These are phyloP conservation scores for Chloebia gouldiae DNA, from an alignment of 2,113 vertebrate genomes.

Conservation along the genomic window DNA sequence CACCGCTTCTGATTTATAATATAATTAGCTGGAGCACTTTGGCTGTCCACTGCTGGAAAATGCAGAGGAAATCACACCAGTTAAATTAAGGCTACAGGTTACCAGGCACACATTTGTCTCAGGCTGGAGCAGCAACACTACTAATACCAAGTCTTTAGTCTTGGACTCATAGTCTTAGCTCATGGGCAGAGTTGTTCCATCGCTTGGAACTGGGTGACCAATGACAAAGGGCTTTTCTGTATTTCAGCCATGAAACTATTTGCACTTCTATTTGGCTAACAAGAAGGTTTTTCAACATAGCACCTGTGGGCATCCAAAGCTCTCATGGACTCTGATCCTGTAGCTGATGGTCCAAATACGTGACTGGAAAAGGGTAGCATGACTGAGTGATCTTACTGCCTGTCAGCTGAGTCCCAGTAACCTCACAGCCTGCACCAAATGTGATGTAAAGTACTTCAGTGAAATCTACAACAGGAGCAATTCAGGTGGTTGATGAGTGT, in stretches of 20 bases:
- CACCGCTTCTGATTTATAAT: constrained; percentile 52
- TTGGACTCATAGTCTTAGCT: neutral
- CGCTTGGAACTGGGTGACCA: neutral
- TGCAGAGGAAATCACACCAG: constrained; percentile 34
- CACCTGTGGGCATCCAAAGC: neutral
- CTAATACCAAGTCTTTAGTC: neutral
- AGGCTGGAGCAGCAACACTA: neutral
- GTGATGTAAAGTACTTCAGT: neutral
- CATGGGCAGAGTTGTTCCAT: neutral
- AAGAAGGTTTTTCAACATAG: neutral
- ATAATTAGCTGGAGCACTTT: constrained; percentile 51
- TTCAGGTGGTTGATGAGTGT: neutral
- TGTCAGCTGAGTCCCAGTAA: neutral
- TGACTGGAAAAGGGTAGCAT: neutral
- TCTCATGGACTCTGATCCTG: neutral
- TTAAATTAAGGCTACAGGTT: constrained; percentile 61
- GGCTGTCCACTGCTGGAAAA: constrained; percentile 61
- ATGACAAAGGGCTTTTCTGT: neutral
- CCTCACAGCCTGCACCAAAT: neutral
- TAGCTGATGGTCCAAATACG: neutral
- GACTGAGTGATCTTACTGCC: constrained; percentile 1
- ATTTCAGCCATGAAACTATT: neutral
- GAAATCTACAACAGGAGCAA: neutral
- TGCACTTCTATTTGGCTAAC: neutral
- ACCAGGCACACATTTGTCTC: constrained; percentile 17